Base-by-base conservation (phyloP, 2,888 invertebrate genomes). In the Sturmia bella region DNA sequence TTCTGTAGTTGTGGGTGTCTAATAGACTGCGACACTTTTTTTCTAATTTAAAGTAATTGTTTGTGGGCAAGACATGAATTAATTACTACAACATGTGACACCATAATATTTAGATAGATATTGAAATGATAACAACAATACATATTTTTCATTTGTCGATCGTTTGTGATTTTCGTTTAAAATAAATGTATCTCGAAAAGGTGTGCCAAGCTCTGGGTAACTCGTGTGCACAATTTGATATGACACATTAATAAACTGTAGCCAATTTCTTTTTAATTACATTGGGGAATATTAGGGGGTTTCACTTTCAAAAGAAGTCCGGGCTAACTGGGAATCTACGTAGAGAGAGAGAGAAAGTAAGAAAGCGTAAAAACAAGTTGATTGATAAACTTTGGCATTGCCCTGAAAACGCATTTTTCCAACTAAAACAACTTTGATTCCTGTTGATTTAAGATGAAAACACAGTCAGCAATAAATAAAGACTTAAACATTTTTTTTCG, bases 41-140 rank as follows among this genome's bases (percentile, higher is more conserved):
- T 82, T 78, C 74, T 78, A 82, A 82, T 78, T 75, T 82, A 78
- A 78, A 75, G 82, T 82, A 82, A 82, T 82, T 82, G 82, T 82
- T 78, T 82, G 82, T 82, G 82, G 82, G 82, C 76, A 82, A 82
- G 82, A 82, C 82, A 82, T 70, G 78, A 82, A 82, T 82, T 82
- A 82, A 82, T 82, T 82, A 82, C 78, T 75, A 78, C 82, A 82
- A 75, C 70, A 82, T 82, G 82, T 82, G 82, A 82, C 78, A 82
- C 82, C 74, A 82, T 70, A 78, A 75, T 74, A 82, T 82, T 82
- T 78, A 21, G 43, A 79, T 52, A 70, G 78, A 75, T 82, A 75
- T 78, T 66, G 78, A 82, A 82, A 82, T 75, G 82, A 82, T 75
- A 82, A 78, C 69, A 69, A 50, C 39, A 50, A 56, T 17, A 66